Percentiles rank a stretch among this genome's conserved stretches.
phyloP scores from a whole-genome alignment of 2,888 invertebrate genomes.

The Habrosyne pyritoides region DNA sequence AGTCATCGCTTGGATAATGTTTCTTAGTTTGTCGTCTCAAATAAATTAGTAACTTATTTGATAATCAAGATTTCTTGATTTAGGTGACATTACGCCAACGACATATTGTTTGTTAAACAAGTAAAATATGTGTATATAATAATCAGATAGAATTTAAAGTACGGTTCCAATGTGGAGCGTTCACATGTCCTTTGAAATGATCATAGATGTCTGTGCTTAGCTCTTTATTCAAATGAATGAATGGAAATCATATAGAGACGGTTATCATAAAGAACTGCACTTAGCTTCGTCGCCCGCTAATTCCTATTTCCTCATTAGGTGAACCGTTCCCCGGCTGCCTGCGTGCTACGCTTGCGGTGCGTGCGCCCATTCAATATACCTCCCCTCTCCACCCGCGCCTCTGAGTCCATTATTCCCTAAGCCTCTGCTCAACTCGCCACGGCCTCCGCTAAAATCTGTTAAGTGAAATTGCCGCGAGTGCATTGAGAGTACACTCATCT shows the following conservation, averaged over 20 bases:
- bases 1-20: background rate
- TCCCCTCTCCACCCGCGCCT: slow-evolving; percentile 30
- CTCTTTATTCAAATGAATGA: background rate
- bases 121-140: no score
- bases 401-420: slow-evolving; percentile 37
- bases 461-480: slow-evolving; percentile 60
- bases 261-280: slow-evolving; percentile 67
- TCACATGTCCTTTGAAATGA: no score
- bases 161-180: no score
- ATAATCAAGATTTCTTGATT: no score
- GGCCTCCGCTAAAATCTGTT: slow-evolving; percentile 45
- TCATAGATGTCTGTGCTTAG: no score
- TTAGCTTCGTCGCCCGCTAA: slow-evolving; percentile 74
- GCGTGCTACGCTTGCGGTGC: slow-evolving; percentile 31
- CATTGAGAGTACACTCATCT: slow-evolving; percentile 58
- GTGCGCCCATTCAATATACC: slow-evolving; percentile 66
- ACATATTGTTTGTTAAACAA: no score
- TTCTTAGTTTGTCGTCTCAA: background rate
- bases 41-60: no score
- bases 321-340: slow-evolving; percentile 54
- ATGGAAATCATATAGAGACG: slow-evolving; percentile 39
- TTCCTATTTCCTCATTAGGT: slow-evolving; percentile 82
- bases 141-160: no score
- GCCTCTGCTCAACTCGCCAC: slow-evolving; percentile 48
- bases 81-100: no score